phyloP scores from a whole-genome alignment of 1,140 invertebrate species.

The Leptoteleia sp. region DNA sequence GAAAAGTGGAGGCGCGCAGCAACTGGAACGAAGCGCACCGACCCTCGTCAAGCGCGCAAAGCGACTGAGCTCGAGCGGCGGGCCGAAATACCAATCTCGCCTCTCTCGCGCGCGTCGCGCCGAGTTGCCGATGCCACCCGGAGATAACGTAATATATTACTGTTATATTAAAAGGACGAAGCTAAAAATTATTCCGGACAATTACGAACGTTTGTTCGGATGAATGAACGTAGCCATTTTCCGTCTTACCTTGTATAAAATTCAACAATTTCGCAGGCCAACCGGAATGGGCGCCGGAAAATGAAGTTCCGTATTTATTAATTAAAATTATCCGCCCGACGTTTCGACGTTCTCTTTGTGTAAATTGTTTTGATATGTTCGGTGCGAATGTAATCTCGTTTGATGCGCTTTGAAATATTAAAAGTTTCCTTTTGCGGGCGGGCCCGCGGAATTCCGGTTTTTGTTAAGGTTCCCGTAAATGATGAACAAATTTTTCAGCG shows the following conservation, averaged over 20 bases:
- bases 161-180: constrained; percentile 54
- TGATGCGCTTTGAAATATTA: not conserved
- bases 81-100: constrained; percentile 57
- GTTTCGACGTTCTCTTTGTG: not conserved
- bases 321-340: too few species aligned
- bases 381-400: not conserved
- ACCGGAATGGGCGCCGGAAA: too few species aligned
- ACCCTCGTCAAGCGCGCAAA: constrained; percentile 74
- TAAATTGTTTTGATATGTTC: not conserved
- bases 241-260: constrained; percentile 9
- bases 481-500: too few species aligned
- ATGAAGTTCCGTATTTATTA: too few species aligned
- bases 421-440: not conserved
- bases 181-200: constrained; percentile 40
- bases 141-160: constrained; percentile 57
- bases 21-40: constrained; percentile 58
- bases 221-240: constrained; percentile 8
- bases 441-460: not conserved
- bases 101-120: constrained; percentile 47
- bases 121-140: constrained; percentile 51
- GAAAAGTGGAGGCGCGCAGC: constrained; percentile 28
- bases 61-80: constrained; percentile 71
- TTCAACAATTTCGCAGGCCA: not conserved
- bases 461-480: too few species aligned
- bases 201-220: constrained; percentile 17